Base-by-base conservation (phyloP, 2,797 vertebrate genomes). In the Ptychadena robeensis region DNA sequence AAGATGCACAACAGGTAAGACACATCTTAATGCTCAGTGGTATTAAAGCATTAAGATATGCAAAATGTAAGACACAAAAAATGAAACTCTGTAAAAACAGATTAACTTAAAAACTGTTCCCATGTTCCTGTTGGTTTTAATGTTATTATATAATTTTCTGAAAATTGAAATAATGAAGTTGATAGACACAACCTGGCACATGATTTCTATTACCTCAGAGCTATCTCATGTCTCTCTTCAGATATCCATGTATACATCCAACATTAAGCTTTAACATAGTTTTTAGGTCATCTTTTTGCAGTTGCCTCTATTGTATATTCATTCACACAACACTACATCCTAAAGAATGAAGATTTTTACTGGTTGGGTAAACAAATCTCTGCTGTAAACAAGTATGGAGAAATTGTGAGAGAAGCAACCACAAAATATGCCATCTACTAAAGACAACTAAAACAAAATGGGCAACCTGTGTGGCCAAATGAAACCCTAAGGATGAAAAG, bases 1-100 rank as follows among this genome's bases (percentile, higher is more conserved):
- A 98, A 88, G 98, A 99, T 78, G 97, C 97, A 0, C 98, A 99
- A 87, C 97, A 98, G 97, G 98, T 99, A 95, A 94, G 93, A 76
- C 30, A 63, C 34, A 35, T 80, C 61, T 71, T 35, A 9, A 5
- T 35, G 32, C n/a, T n/a, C n/a, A n/a, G n/a, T n/a, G n/a, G n/a
- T n/a, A n/a, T 67, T 10, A 4, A n/a, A 59, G 59, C n/a, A 25
- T 59, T 59, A 9, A 15, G 15, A 18, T 48, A 48, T 4, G 40
- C 40, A 15, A 48, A 15, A 48, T 4, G 40, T 15, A 15, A 48
- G 7, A 53, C 18, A 22, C 7, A 7, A 22, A 22, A 48, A 48
- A 18, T 0, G 6, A 48, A 0, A 48, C 15, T 0, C 15, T 22
- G 44, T 48, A 22, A 48, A 6, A n/a, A n/a, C n/a, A n/a, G n/a